These are phyloP conservation scores for Heliocidaris tuberculata DNA, from an alignment of 35 echinoderm and acorn worm species.

Conservation along the genomic window DNA sequence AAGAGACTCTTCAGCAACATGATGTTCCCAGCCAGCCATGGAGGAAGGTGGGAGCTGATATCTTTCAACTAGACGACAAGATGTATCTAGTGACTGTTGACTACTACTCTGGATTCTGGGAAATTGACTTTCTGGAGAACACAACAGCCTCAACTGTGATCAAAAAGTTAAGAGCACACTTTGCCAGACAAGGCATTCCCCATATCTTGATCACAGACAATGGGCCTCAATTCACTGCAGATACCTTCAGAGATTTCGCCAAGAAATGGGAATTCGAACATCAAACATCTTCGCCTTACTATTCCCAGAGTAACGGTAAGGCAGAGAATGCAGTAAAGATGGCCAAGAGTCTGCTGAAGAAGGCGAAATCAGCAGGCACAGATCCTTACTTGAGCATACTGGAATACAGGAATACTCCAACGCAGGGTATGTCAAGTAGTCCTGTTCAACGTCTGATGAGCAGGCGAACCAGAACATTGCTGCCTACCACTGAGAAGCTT, in stretches of 20 bases:
- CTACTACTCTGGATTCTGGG: no score
- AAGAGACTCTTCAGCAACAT: no score
- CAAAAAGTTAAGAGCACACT: no score
- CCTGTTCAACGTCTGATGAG: constrained; percentile 65
- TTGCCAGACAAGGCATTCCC: no score
- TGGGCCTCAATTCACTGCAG: constrained; percentile 63
- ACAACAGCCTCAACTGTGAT: no score
- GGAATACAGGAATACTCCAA: constrained; percentile 73
- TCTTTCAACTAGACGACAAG: no score
- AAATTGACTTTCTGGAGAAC: no score
- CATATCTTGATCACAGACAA: no score
- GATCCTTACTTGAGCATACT: constrained; percentile 69
- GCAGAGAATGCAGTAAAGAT: constrained; percentile 73
- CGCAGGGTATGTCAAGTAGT: constrained; percentile 50
- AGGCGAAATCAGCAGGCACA: constrained; percentile 47
- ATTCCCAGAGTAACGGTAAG: constrained; percentile 70
- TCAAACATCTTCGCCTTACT: no score
- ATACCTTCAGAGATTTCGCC: constrained; percentile 61
- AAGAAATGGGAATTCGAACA: constrained; percentile 67
- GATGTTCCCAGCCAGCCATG: no score
- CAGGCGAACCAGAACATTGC: constrained; percentile 60
- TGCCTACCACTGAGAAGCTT: constrained; percentile 49
- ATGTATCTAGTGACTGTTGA: no score
- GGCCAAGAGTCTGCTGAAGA: constrained; percentile 58
- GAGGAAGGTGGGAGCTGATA: no score